Conservation (phyloP, 2,113 vertebrate genomes). For the rat (Rattus norvegicus) region GRCr8 NC_086024.1:27628001-27628500, state of each 20-base stretch:
- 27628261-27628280: neutral
- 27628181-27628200: neutral
- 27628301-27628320: neutral
- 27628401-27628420: neutral
- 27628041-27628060: neutral
- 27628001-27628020: neutral
- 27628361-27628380: fast-evolving
- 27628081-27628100: neutral
- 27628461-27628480: neutral
- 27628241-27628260: neutral
- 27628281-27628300: neutral
- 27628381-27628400: too few species aligned
- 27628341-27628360: too few species aligned
- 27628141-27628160: neutral
- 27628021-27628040: neutral
- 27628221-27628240: neutral
- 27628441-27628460: neutral
- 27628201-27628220: neutral
- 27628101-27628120: too few species aligned
- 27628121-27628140: too few species aligned
- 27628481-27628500: neutral
- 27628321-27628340: neutral
- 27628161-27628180: neutral
- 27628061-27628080: neutral
- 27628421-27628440: neutral